Evolutionary conservation across 1,140 invertebrate genomes (phyloP), one percentile per base, ranked within the genome.

Genomic region (Aphelinus atriplicis): DNA sequence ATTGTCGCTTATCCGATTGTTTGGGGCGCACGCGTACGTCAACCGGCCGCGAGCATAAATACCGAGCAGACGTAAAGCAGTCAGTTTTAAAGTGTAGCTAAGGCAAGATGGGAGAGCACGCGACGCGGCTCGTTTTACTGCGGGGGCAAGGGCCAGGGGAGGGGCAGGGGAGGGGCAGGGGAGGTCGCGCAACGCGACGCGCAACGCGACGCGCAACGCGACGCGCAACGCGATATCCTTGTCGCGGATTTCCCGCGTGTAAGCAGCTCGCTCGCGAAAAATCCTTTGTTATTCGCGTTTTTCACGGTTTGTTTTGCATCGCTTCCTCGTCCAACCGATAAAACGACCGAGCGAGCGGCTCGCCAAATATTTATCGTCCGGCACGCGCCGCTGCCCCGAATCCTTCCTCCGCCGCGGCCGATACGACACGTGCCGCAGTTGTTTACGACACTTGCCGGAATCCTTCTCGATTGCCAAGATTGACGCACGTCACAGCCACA

Each of bases 151-250:
- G 26, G 26, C 26, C 26, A 26, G 26, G 26, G n/a, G n/a, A n/a
- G n/a, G 26, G 26, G 26, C 26, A 26, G 26, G 26, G 26, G 26
- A 26, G 26, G 26, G 26, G 26, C 26, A 26, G 26, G 26, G 26
- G 26, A 26, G 26, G 26, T 26, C 26, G 26, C 26, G n/a, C n/a
- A n/a, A n/a, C n/a, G n/a, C n/a, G n/a, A n/a, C n/a, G n/a, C n/a
- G n/a, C n/a, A n/a, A n/a, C n/a, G n/a, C n/a, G n/a, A n/a, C n/a
- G n/a, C n/a, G n/a, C n/a, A n/a, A n/a, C n/a, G n/a, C n/a, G n/a
- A n/a, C n/a, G n/a, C n/a, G n/a, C 7, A 68, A 68, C 66, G 66
- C 43, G 66, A 68, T 68, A 68, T 45, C 53, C 53, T 57, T 68
- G 66, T 68, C 64, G 48, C 26, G 55, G 51, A 56, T 57, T 68